Base-by-base conservation (phyloP, 2,797 vertebrate genomes). In the Acanthiza pusilla region DNA sequence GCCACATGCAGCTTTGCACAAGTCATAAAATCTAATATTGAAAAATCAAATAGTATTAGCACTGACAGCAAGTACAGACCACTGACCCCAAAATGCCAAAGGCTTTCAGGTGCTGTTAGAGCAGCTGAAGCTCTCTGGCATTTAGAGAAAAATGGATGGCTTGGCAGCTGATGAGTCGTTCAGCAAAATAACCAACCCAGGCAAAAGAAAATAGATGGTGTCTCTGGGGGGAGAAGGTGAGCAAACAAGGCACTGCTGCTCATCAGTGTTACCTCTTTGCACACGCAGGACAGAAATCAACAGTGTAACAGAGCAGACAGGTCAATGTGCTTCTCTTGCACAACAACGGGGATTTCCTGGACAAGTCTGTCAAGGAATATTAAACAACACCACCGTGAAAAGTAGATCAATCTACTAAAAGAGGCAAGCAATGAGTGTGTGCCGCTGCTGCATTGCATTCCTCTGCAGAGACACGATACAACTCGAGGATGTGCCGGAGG, bases 71-170 rank as follows among this genome's bases (percentile, higher is more conserved):
- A 81, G 16, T 34, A 34, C 57, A 85, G 54, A 25, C 1, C 76
- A 89, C 21, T 38, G 81, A 86, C 76, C 76, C 61, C 57, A 83
- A 94, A 95, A 93, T 19, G 81, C 91, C 89, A 93, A 83, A 92
- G 89, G 72, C 62, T 92, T 83, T 96, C 82, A 92, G 54, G 65
- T 79, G 40, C 43, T 70, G 3, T 57, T 42, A 42, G 25, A 84
- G 62, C 40, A 78, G 58, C 25, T 68, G 54, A 92, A 85, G 57
- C 51, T 83, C 57, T 53, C 75, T 75, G 70, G 42, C 79, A 86
- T 93, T 88, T 78, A 47, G 12, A 78, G 29, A 65, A 42, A 91
- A 74, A 91, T 7, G 16, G 57, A 54, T 62, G 26, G 19, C 18
- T 50, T 72, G 42, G 51, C 36, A 91, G 19, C 22, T 51, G 61